phyloP scores from a whole-genome alignment of 2,888 invertebrate species.

The Bruchidius siliquastri region DNA sequence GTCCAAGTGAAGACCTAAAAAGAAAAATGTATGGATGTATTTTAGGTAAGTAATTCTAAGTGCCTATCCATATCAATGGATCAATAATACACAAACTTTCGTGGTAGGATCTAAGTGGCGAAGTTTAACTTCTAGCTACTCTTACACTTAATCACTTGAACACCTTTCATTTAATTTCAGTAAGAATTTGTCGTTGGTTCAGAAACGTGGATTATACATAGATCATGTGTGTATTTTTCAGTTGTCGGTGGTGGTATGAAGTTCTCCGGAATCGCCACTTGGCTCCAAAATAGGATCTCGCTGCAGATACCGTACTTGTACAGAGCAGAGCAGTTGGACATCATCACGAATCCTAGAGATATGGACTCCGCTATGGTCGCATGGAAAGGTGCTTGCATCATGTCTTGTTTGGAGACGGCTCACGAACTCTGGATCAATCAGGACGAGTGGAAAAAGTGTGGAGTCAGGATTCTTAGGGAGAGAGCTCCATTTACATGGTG shows the following conservation, averaged over 20 bases:
- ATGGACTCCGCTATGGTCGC: conserved; percentile 85
- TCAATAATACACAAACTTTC: no score
- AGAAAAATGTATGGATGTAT: conserved; percentile 92
- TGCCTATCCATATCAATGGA: no score
- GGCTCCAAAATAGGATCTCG: conserved; percentile 83
- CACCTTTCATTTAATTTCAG: no score
- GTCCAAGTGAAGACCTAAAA: conserved; percentile 77
- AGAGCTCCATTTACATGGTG: conserved; percentile 89
- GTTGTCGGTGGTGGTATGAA: conserved; percentile 91
- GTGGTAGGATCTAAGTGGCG: not conserved
- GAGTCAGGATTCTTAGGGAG: conserved; percentile 81
- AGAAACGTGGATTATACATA: no score
- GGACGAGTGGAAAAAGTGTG: conserved; percentile 80
- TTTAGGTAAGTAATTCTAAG: conserved; percentile 42
- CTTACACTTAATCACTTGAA: no score
- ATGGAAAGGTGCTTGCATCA: conserved; percentile 93
- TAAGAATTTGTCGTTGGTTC: no score
- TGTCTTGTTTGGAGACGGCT: conserved; percentile 89
- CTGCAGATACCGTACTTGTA: conserved; percentile 78
- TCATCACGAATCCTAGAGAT: conserved; percentile 86
- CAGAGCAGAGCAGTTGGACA: conserved; percentile 78
- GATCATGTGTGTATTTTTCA: conserved; percentile 1
- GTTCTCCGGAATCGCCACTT: conserved; percentile 69
- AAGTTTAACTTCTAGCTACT: no score
- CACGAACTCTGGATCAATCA: conserved; percentile 88